These are phyloP conservation scores for Hoplostethus atlanticus DNA, from an alignment of 2,797 vertebrate genomes.

Conservation along the genomic window DNA sequence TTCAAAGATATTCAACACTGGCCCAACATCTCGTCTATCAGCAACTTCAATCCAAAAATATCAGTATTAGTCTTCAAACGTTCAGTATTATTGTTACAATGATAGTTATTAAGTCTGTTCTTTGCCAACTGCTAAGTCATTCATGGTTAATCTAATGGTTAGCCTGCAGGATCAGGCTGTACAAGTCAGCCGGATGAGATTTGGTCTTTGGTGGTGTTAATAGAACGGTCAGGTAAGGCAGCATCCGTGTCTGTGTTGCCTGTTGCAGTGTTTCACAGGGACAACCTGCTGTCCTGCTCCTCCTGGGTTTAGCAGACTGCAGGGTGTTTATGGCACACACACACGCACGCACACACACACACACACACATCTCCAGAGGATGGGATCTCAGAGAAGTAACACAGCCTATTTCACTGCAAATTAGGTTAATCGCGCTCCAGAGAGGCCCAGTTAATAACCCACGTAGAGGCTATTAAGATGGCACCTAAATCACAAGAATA, in stretches of 20 bases:
- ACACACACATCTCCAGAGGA: slow-evolving; percentile 64
- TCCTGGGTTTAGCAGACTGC: slow-evolving; percentile 67
- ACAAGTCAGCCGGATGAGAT: not conserved
- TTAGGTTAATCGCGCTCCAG: slow-evolving; percentile 82
- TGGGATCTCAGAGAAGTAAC: slow-evolving; percentile 74
- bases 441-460: slow-evolving; percentile 82
- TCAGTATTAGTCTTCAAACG: no score
- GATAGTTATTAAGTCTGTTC: no score
- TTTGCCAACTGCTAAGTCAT: slow-evolving; percentile 12
- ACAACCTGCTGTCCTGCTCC: slow-evolving; percentile 62
- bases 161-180: slow-evolving; percentile 1
- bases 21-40: no score
- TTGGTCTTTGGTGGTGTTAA: slow-evolving; percentile 4
- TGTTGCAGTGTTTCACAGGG: slow-evolving; percentile 50
- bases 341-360: slow-evolving; percentile 15
- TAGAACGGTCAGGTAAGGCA: slow-evolving; percentile 25
- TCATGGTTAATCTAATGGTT: slow-evolving; percentile 11
- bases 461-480: slow-evolving; percentile 78
- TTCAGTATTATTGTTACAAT: no score
- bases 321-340: slow-evolving; percentile 59
- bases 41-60: no score
- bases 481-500: slow-evolving; percentile 77
- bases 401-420: slow-evolving; percentile 80
- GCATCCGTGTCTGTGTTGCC: slow-evolving; percentile 28
- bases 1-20: no score